phyloP scores from a whole-genome alignment of 2,888 invertebrate genomes.

The Orthosia gothica region DNA sequence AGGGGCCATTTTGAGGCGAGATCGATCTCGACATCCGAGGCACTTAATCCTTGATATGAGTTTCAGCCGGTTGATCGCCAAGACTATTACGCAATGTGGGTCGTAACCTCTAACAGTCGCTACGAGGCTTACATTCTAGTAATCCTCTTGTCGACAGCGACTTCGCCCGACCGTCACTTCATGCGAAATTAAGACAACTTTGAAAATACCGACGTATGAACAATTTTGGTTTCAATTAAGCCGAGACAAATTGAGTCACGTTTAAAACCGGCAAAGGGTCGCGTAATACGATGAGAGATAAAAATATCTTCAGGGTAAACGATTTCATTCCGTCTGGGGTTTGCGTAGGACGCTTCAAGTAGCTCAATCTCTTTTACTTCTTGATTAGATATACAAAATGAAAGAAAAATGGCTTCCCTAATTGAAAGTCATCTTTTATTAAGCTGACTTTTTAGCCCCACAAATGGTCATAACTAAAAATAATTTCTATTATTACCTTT shows the following conservation, averaged over 20 bases:
- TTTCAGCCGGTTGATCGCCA: constrained; percentile 76
- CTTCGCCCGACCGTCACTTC: constrained; percentile 51
- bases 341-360: constrained; percentile 38
- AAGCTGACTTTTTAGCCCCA: not conserved
- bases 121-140: constrained; percentile 73
- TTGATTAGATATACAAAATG: constrained; percentile 30
- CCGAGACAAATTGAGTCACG: constrained; percentile 58
- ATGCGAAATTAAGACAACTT: constrained; percentile 66
- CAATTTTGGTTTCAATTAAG: constrained; percentile 68
- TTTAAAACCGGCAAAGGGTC: constrained; percentile 59
- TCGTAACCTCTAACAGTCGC: constrained; percentile 67
- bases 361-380: constrained; percentile 41
- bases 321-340: constrained; percentile 55
- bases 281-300: constrained; percentile 56
- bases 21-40: constrained; percentile 70
- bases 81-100: constrained; percentile 70
- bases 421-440: constrained; percentile 23
- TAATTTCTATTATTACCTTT: not conserved
- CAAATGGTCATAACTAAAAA: not conserved
- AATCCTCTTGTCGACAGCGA: constrained; percentile 77
- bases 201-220: constrained; percentile 66
- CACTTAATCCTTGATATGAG: constrained; percentile 82
- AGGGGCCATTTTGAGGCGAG: constrained; percentile 65
- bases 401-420: not conserved
- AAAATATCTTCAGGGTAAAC: constrained; percentile 62